Percentiles rank a stretch among this genome's conserved stretches.
Evolutionary conservation across 2,888 invertebrate genomes (phyloP).

Genomic region (Meganola albula): DNA sequence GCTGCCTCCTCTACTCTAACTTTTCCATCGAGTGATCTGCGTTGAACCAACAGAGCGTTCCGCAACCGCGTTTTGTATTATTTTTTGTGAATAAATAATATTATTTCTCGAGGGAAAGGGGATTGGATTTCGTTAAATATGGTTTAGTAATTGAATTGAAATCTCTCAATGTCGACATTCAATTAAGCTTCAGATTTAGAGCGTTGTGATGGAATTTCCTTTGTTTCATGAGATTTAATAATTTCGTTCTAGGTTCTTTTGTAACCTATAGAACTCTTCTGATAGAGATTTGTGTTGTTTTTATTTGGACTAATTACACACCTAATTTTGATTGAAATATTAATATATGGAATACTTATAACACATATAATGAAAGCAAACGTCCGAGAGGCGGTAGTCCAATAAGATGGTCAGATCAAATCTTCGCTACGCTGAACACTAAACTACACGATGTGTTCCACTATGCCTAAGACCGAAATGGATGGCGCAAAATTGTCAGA

Average conservation of each 20-base stretch:
- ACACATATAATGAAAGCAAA: too few species aligned
- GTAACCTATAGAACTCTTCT: not conserved
- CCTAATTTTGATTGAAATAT: too few species aligned
- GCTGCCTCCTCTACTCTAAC: slow-evolving; percentile 64
- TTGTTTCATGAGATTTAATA: slow-evolving; percentile 62
- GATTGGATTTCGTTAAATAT: slow-evolving; percentile 79
- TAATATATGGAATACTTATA: too few species aligned
- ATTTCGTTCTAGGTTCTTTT: slow-evolving; percentile 45
- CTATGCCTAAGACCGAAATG: too few species aligned
- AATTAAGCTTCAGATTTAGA: slow-evolving; percentile 73
- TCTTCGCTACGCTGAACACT: too few species aligned
- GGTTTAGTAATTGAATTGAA: slow-evolving; percentile 79
- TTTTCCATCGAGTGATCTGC: slow-evolving; percentile 75
- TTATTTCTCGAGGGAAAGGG: slow-evolving; percentile 74
- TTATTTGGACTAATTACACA: too few species aligned
- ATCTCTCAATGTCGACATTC: slow-evolving; percentile 78
- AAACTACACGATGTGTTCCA: too few species aligned
- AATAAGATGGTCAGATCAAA: too few species aligned
- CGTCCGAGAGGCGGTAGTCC: too few species aligned
- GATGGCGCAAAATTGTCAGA: too few species aligned
- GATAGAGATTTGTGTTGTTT: too few species aligned
- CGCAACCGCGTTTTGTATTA: slow-evolving; percentile 73
- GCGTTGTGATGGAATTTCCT: slow-evolving; percentile 65
- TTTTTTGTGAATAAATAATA: slow-evolving; percentile 78
- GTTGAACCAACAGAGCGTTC: slow-evolving; percentile 72